phyloP scores from a whole-genome alignment of 2,113 vertebrate species.

The Meles meles region DNA sequence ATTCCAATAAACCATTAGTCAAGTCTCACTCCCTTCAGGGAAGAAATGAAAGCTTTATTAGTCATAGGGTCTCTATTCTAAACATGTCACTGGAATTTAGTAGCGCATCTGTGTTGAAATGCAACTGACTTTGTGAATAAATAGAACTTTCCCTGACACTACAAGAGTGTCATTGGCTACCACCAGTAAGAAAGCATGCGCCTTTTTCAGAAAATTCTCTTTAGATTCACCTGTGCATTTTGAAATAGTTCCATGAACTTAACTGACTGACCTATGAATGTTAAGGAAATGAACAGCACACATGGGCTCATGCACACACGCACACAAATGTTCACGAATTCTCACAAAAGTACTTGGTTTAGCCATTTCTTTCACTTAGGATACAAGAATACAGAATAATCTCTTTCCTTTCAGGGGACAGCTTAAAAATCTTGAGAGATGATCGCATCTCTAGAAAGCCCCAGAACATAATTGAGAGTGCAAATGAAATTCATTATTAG shows the following conservation, averaged over 20 bases:
- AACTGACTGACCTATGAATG: slow-evolving; percentile 43
- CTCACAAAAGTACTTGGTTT: neutral
- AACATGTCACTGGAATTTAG: slow-evolving; percentile 78
- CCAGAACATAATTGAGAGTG: slow-evolving; percentile 36
- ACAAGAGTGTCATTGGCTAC: slow-evolving; percentile 58
- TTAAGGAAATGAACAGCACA: slow-evolving; percentile 44
- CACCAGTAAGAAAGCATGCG: slow-evolving; percentile 46
- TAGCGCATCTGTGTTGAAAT: slow-evolving; percentile 66
- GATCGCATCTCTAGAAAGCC: slow-evolving; percentile 37
- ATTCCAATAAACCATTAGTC: slow-evolving; percentile 82
- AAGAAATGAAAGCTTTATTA: slow-evolving; percentile 83
- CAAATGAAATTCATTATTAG: slow-evolving; percentile 66
- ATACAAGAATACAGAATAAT: slow-evolving; percentile 15
- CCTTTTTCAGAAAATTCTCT: slow-evolving; percentile 63
- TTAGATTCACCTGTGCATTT: slow-evolving; percentile 55
- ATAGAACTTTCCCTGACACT: slow-evolving; percentile 62
- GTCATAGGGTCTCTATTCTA: slow-evolving; percentile 74
- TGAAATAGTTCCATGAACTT: slow-evolving; percentile 58
- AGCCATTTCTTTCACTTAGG: neutral
- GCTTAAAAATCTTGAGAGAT: slow-evolving; percentile 6
- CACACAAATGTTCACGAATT: neutral
- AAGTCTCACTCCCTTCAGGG: slow-evolving; percentile 79
- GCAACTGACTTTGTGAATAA: slow-evolving; percentile 72
- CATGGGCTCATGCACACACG: neutral
- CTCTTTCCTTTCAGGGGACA: neutral